Conservation (phyloP, 1,140 invertebrate species). For the Drosophila tani region DNA sequence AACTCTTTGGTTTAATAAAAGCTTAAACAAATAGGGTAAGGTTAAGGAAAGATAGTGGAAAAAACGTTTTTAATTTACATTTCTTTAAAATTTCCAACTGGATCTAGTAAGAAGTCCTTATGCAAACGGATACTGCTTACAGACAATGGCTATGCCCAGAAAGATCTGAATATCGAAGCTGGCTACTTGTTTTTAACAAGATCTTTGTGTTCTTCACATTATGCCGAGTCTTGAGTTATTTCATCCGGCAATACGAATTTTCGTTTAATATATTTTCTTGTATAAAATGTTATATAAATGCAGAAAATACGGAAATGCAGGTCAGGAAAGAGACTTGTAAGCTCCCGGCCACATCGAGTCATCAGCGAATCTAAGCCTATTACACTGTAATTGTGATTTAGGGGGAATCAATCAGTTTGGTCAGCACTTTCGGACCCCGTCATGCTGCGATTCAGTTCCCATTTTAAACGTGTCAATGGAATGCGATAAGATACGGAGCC, state of each 20-base stretch:
- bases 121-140: no score
- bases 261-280: not conserved
- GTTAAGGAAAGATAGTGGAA: not conserved
- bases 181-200: no score
- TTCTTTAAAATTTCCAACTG: no score
- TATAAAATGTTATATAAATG: not conserved
- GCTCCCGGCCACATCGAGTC: not conserved
- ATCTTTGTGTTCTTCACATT: no score
- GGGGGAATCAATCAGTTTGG: not conserved
- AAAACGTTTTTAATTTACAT: no score
- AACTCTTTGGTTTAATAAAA: not conserved
- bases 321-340: not conserved
- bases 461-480: conserved; percentile 11
- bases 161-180: no score
- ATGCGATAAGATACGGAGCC: conserved; percentile 53
- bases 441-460: conserved; percentile 15
- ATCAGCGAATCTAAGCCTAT: conserved; percentile 3
- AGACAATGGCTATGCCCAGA: no score
- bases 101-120: no score
- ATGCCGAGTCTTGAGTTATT: no score
- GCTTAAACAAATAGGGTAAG: not conserved
- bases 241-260: not conserved
- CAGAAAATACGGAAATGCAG: not conserved
- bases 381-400: conserved; percentile 11
- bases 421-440: conserved; percentile 10